Conservation (phyloP, 1,140 invertebrate species). For the Cylas formicarius region DNA sequence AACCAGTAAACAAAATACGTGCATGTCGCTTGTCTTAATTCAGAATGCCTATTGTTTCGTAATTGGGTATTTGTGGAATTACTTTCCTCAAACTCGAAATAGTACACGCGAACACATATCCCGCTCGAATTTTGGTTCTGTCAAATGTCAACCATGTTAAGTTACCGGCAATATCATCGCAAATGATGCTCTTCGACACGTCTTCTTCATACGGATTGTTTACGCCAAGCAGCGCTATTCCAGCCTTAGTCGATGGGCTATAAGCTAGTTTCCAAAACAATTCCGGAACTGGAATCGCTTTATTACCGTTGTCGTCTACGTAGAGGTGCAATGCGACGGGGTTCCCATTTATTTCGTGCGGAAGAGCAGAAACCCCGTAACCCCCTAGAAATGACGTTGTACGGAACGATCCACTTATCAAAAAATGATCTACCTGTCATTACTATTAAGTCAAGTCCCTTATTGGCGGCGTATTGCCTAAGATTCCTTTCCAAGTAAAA, state of each 20-base stretch:
- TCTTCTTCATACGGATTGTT: constrained; percentile 45
- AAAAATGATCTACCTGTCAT: constrained; percentile 44
- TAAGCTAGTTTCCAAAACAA: constrained; percentile 50
- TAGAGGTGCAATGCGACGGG: constrained; percentile 44
- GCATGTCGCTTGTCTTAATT: no score
- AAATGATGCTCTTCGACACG: constrained; percentile 19
- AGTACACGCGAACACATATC: constrained; percentile 24
- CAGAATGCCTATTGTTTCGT: constrained; percentile 1
- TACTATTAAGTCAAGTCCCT: constrained; percentile 39
- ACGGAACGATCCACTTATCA: background rate
- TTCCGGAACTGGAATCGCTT: constrained; percentile 43
- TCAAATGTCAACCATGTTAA: constrained; percentile 29
- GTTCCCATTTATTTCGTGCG: constrained; percentile 38
- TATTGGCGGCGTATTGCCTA: constrained; percentile 19
- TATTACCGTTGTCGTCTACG: constrained; percentile 38
- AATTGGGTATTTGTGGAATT: constrained; percentile 11
- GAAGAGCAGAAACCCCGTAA: constrained; percentile 42
- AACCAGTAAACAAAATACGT: no score
- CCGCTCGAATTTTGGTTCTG: constrained; percentile 5
- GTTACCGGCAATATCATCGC: constrained; percentile 24
- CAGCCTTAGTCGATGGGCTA: constrained; percentile 39
- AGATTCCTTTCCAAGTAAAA: constrained; percentile 36
- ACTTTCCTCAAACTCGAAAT: constrained; percentile 14
- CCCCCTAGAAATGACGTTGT: constrained; percentile 25
- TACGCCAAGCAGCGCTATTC: constrained; percentile 45